Evolutionary conservation across 2,888 invertebrate species (phyloP), one percentile per base, ranked within the genome.

Genomic region (Chaitophorus viminalis): DNA sequence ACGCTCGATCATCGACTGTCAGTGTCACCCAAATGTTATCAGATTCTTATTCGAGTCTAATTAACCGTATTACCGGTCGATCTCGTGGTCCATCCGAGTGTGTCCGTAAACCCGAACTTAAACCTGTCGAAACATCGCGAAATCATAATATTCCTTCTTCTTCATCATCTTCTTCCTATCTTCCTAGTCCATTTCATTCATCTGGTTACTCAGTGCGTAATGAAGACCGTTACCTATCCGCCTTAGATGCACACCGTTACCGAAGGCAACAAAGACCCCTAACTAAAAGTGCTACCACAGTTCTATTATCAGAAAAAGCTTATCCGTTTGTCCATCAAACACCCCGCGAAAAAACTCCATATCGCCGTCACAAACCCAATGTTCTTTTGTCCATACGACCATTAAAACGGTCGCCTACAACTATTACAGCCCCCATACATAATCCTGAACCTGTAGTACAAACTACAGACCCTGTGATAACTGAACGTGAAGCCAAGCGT

Each of bases 21-120:
- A 96, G 96, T 92, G 96, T 97, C 90, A 95, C 96, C 90, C 97
- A 97, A 92, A 93, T 97, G 90, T 93, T 97, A 90, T 95, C 95
- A 90, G 97, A 97, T 91, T 96, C 96, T 90, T 97, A 96, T 92
- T 95, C 96, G 91, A 97, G 94, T 92, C 93, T 97, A 90, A 93
- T 97, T 90, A 96, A 96, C 91, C 93, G 96, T 90, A 93, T 97
- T 90, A 93, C 94, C 17, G 95, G 95, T 65, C 93, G 95, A 89
- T 94, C 94, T 79, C 94, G 96, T 89, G 95, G 95, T 81, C 96
- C 96, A 72, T 96, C 96, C 18, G 82, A 88, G 18, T 88, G 83
- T 46, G 39, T 82, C 21, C 82, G 82, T 54, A 82, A 82, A 83
- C 88, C 88, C 33, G 87, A 87, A 81, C 70, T 81, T n/a, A 81